Conservation (phyloP, 2,797 vertebrate species). For the Falco columbarius region DNA sequence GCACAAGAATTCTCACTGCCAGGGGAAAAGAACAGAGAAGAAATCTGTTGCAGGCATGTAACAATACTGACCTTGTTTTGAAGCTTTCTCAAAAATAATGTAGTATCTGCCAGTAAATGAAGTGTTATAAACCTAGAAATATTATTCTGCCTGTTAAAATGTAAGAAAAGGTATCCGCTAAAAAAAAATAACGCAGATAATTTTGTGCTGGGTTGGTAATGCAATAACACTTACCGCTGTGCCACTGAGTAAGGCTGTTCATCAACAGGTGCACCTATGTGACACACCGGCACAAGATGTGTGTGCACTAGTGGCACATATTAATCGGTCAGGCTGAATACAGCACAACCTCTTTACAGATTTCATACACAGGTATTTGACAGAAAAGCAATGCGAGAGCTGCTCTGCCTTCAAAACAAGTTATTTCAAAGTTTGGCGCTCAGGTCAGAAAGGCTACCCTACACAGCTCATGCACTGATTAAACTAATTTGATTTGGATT, state of each 20-base stretch:
- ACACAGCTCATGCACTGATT: background rate
- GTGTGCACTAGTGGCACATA: fast-evolving
- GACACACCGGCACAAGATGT: background rate
- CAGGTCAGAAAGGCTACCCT: background rate
- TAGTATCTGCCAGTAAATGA: background rate
- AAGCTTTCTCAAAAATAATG: background rate
- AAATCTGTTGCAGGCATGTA: background rate
- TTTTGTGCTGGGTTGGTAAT: background rate
- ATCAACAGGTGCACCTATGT: background rate
- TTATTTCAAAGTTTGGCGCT: background rate
- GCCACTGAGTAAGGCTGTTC: background rate
- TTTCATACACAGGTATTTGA: background rate
- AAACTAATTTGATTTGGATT: background rate
- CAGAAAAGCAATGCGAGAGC: background rate
- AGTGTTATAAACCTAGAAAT: background rate
- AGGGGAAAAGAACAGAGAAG: background rate
- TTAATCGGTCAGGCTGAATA: background rate
- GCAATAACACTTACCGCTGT: background rate
- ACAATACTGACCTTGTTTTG: background rate
- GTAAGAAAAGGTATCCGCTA: background rate
- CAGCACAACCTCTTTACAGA: background rate
- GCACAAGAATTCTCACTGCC: background rate
- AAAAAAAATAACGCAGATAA: background rate
- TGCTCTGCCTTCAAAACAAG: background rate
- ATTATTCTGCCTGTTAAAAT: background rate